Base-by-base conservation (phyloP, 2,797 vertebrate genomes). In the Synaphobranchus kaupii region DNA sequence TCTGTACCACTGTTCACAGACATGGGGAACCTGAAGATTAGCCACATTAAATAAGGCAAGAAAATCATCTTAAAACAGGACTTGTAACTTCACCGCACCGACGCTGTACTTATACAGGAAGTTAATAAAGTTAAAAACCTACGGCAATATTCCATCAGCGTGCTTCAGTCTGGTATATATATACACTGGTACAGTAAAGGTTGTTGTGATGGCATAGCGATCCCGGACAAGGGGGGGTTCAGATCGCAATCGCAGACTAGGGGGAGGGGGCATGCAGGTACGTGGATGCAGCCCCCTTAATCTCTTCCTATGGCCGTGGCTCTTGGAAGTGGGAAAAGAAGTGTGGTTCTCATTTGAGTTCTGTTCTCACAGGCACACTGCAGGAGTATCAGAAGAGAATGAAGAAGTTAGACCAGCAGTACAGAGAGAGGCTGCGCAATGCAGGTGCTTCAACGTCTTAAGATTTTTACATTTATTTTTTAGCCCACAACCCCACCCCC, bases 371-470 rank as follows among this genome's bases (percentile, higher is more conserved):
- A 99, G 98, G 98, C 87, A 99, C 98, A 0, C 94, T 99, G 87
- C 99, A 99, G 91, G 99, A 99, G 88, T 99, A 99, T 92, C 98
- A 99, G 95, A 99, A 98, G 93, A 97, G 99, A 90, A 98, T 99
- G 98, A 99, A 99, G 87, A 99, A 99, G 90, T 91, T 99, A 76
- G 99, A 99, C 91, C 99, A 99, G 90, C 99, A 99, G 88, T 99
- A 99, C 91, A 99, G 98, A 93, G 99, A 99, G 91, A 97, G 98
- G 92, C 97, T 99, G 88, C 94, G 99, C 88, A 99, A 99, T 86
- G 98, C 99, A 93, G 99, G 99, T 96, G 89, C 93, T 89, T 68
- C 31, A 76, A 13, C 34, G 4, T 48, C 31, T 22, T 22, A 5
- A 20, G 22, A 34, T 2, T 8, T 60, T 44, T 47, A 9, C 7